Conservation (phyloP, 2,888 invertebrate species). For the Campaea margaritaria region DNA sequence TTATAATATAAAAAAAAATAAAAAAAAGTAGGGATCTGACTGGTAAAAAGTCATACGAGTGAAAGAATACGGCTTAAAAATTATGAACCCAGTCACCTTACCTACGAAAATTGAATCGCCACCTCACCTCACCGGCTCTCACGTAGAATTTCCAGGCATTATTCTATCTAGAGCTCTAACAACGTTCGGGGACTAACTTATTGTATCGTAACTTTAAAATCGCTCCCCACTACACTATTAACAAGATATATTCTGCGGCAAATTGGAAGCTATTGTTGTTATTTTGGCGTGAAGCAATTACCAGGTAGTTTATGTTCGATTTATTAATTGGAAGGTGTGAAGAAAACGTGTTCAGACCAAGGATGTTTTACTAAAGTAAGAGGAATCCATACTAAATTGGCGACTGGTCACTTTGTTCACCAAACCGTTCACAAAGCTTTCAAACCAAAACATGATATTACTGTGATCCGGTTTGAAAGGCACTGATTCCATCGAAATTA, state of each 20-base stretch:
- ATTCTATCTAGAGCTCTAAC: constrained; percentile 3
- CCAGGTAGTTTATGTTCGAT: constrained; percentile 3
- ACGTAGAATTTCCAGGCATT: constrained; percentile 18
- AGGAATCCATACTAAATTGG: too few species aligned
- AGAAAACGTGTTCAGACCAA: not conserved
- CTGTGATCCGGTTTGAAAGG: too few species aligned
- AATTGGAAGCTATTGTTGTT: constrained; percentile 41
- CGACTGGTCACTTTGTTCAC: too few species aligned
- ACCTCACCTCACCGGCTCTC: constrained; percentile 13
- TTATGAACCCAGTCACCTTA: too few species aligned
- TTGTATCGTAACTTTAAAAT: constrained; percentile 39
- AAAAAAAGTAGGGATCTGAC: too few species aligned
- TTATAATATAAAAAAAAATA: too few species aligned
- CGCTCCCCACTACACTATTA: constrained; percentile 44
- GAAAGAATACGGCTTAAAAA: too few species aligned
- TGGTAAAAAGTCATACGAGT: too few species aligned
- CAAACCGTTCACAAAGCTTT: too few species aligned
- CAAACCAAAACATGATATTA: too few species aligned
- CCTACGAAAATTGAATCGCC: not conserved
- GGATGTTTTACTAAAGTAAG: too few species aligned
- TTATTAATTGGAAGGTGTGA: not conserved
- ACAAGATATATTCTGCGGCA: constrained; percentile 47
- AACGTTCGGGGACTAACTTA: constrained; percentile 28
- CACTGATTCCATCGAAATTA: too few species aligned
- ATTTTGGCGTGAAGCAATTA: constrained; percentile 21